Percentiles rank a stretch among this genome's conserved stretches.
Conservation (phyloP, 2,113 vertebrate species). For the Tupaia tana region DNA sequence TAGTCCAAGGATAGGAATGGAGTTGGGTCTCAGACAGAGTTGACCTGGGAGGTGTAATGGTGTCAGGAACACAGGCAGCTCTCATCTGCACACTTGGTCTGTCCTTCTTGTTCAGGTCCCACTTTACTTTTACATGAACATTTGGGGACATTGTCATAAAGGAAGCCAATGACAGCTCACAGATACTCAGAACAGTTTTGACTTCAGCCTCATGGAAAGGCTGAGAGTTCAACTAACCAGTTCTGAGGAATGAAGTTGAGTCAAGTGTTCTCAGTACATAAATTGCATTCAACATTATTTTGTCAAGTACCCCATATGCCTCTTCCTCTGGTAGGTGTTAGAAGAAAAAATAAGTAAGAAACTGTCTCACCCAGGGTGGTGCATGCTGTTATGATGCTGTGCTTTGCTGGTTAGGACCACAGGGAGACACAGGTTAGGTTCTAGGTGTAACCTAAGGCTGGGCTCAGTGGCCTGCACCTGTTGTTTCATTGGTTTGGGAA, state of each 20-base stretch:
- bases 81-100: not conserved
- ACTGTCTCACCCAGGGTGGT: too few relatives aligned
- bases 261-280: not conserved
- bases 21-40: not conserved
- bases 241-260: not conserved
- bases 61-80: not conserved
- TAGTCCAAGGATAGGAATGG: not conserved
- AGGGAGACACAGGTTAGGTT: too few relatives aligned
- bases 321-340: not conserved
- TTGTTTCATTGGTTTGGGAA: too few relatives aligned
- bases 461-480: too few relatives aligned
- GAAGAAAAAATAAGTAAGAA: not conserved
- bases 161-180: accelerated
- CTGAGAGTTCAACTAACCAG: not conserved
- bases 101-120: not conserved
- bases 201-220: not conserved
- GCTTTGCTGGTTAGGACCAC: too few relatives aligned
- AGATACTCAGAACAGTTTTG: accelerated
- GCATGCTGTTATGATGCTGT: too few relatives aligned
- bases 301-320: not conserved
- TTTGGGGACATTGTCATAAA: not conserved
- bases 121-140: not conserved
- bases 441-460: too few relatives aligned
- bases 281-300: not conserved
- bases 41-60: too few relatives aligned